Conservation (phyloP, 2,888 invertebrate species). For the Chaetogeoica ovagalla region DNA sequence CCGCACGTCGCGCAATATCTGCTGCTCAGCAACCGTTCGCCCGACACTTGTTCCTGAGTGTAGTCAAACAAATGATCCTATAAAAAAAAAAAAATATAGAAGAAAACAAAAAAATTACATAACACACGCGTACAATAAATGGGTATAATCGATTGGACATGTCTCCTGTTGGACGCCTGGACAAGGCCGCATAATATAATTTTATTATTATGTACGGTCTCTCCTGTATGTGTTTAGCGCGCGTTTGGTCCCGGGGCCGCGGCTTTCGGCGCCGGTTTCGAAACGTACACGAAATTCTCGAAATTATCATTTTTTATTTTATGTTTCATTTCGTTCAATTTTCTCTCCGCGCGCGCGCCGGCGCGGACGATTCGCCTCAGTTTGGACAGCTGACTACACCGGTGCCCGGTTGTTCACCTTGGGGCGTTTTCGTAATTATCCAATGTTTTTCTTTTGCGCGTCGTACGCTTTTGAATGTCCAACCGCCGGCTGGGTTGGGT, state of each 20-base stretch:
- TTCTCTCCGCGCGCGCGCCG: not conserved
- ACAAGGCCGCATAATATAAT: no score
- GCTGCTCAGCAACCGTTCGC: not conserved
- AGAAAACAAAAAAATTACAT: not conserved
- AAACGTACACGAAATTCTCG: no score
- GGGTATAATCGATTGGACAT: not conserved
- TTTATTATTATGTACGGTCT: no score
- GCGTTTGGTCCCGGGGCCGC: not conserved
- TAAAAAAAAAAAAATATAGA: constrained; percentile 17
- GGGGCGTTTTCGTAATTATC: no score
- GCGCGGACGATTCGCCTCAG: constrained; percentile 1
- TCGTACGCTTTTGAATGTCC: no score
- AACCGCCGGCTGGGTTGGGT: not conserved
- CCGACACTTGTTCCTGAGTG: not conserved
- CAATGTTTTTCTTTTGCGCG: no score
- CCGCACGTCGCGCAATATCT: constrained; percentile 38
- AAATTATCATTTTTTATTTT: no score
- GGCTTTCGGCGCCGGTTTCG: not conserved
- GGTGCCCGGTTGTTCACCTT: not conserved
- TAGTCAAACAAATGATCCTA: constrained; percentile 32
- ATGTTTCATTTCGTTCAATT: not conserved
- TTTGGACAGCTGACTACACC: not conserved
- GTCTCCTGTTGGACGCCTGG: no score
- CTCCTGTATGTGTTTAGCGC: not conserved
- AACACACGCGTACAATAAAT: not conserved